Evolutionary conservation across 2,888 invertebrate genomes (phyloP).

Genomic region (Hartigia nigra): DNA sequence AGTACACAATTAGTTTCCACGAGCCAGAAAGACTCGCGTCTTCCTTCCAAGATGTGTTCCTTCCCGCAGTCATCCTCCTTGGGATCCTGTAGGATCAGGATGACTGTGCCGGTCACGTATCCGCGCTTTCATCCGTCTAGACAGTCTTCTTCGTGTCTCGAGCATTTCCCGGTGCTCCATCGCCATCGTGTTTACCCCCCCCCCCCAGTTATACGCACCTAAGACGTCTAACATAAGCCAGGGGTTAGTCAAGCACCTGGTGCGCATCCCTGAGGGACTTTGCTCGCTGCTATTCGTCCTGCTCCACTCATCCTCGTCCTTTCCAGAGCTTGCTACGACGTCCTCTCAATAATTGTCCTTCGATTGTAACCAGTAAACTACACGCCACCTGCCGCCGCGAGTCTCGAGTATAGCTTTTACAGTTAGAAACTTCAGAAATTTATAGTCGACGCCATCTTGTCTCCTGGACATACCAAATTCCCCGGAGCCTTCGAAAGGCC

Average conservation of each 20-base stretch:
- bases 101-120: constrained; percentile 50
- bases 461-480: not conserved
- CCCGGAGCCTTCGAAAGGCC: not conserved
- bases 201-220: constrained; percentile 38
- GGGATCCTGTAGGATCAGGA: constrained; percentile 30
- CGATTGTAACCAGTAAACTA: constrained; percentile 19
- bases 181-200: constrained; percentile 1
- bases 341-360: constrained; percentile 24
- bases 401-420: not conserved
- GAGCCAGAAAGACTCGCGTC: not conserved
- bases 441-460: constrained; percentile 5
- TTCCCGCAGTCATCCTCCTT: not conserved
- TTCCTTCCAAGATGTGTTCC: not conserved
- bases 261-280: constrained; percentile 61
- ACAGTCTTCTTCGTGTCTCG: constrained; percentile 27
- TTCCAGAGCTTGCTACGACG: not conserved
- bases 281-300: constrained; percentile 60
- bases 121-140: constrained; percentile 39
- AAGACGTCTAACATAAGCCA: constrained; percentile 55
- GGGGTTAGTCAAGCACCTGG: constrained; percentile 63
- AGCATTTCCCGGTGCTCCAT: constrained; percentile 6
- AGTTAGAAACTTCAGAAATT: constrained; percentile 15
- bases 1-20: not conserved
- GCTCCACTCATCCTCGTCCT: constrained; percentile 35
- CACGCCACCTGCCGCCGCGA: constrained; percentile 10